Base-by-base conservation (phyloP, 2,888 invertebrate genomes). In the Apotomis betuletana region DNA sequence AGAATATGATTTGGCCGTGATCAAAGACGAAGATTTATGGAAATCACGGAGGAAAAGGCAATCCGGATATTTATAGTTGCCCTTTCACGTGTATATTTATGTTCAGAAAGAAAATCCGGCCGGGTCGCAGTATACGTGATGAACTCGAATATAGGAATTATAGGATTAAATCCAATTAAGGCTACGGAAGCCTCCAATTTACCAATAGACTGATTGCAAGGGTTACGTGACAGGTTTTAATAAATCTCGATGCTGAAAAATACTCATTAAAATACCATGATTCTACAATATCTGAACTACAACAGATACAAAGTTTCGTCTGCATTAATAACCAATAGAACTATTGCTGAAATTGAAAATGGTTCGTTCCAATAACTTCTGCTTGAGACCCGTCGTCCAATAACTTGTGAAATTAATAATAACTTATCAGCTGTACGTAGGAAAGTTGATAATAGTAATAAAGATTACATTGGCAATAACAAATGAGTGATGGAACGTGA, bases 21-120 rank as follows among this genome's bases (percentile, higher is more conserved):
- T 71, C 71, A 71, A 71, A 71, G 62, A 61, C 46, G 68, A 67
- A 67, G n/a, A 62, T 62, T 67, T 62, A 67, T 71, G 41, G 51
- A 71, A 58, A 71, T 67, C 67, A 51, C 49, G 49, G 38, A 55
- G 27, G 52, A 70, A 70, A 59, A 60, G 57, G 71, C 67, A 71
- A 67, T 71, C 59, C 10, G 55, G 27, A 55, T 70, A 55, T 70
- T 70, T 51, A 61, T 71, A 71, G 71, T 71, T 70, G 44, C 51
- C 49, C 51, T 57, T 57, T 57, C 49, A 57, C 5, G 54, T 38
- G 12, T 65, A 44, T 15, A 61, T 51, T 61, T 70, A 15, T 41
- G n/a, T 67, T 61, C 46, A 41, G 38, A 67, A 67, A 62, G 15
- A 67, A 57, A 71, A 57, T 71, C 52, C 57, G n/a, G 36, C 27